Evolutionary conservation across 2,888 invertebrate genomes (phyloP), one percentile per base, ranked within the genome.

Genomic region (Patella pellucida): DNA sequence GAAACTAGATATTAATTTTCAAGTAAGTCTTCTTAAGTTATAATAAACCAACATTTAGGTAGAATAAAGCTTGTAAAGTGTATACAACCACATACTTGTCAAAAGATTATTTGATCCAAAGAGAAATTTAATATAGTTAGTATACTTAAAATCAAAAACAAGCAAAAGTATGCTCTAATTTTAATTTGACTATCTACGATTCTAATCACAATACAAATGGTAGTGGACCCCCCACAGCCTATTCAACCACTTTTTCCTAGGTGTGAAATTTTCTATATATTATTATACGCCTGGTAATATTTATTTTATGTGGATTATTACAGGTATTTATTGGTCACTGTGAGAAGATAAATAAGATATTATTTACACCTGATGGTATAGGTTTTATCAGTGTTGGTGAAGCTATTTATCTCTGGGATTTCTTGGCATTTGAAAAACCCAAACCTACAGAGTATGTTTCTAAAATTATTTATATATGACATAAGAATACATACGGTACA

Each of bases 271-370:
- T 41, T 41, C 52, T 69, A 9, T 19, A 16, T 68, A 69, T n/a
- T 41, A 69, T 9, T 41, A 27, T 11, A n/a, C 9, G 7, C 1
- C 12, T 41, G 27, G 15, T 2, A 68, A 69, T 12, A 69, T 14
- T 4, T 67, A 23, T 50, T 68, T 52, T 74, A 50, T 23, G 67
- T 19, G 71, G 50, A 71, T n/a, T 52, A 54, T 70, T 76, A 14
- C 83, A 91, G 90, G 88, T 89, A 72, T 91, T 91, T 80, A 90
- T 90, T 73, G 91, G 91, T 16, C 91, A 91, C 79, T 86, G 88
- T 54, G 89, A 88, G 76, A 82, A 82, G 75, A 85, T 90, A n/a
- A 85, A 84, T 62, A 81, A 85, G 52, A 84, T 90, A 16, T 72
- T 87, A n/a, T 89, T 90, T 77, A 89, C 89, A 5, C 88, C 90